Evolutionary conservation across 2,797 vertebrate species (phyloP).

Genomic region (Manis pentadactyla): DNA sequence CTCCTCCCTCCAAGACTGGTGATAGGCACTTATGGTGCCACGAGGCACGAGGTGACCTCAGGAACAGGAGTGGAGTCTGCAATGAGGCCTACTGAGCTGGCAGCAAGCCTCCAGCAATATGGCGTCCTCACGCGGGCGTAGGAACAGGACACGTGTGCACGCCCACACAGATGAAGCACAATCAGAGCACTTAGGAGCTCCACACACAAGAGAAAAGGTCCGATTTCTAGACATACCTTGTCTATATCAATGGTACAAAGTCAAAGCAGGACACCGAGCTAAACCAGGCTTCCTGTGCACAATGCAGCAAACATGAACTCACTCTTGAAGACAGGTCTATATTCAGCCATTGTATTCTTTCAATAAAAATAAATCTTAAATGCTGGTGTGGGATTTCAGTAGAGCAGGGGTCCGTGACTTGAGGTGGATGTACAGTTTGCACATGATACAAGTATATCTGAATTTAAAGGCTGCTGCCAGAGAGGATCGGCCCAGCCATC

Average conservation of each 20-base stretch:
- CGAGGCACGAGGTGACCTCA: accelerated
- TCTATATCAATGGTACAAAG: neutral
- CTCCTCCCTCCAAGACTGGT: neutral
- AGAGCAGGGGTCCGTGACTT: neutral
- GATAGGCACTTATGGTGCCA: accelerated
- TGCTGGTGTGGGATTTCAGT: neutral
- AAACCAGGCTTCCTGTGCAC: neutral
- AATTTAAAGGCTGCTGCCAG: neutral
- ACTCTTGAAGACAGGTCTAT: neutral
- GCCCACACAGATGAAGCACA: neutral
- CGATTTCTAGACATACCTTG: neutral
- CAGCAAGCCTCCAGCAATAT: no score
- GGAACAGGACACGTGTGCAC: accelerated
- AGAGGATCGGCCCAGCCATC: accelerated
- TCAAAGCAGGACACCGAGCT: neutral
- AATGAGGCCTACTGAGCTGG: accelerated
- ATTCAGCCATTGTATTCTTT: neutral
- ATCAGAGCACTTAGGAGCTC: neutral
- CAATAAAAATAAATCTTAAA: neutral
- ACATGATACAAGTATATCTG: accelerated
- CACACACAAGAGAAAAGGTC: neutral
- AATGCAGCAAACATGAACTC: accelerated
- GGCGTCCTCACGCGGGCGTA: no score
- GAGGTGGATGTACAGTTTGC: accelerated
- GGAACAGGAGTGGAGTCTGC: no score